phyloP scores from a whole-genome alignment of 2,113 vertebrate genomes.

The Tiliqua scincoides region DNA sequence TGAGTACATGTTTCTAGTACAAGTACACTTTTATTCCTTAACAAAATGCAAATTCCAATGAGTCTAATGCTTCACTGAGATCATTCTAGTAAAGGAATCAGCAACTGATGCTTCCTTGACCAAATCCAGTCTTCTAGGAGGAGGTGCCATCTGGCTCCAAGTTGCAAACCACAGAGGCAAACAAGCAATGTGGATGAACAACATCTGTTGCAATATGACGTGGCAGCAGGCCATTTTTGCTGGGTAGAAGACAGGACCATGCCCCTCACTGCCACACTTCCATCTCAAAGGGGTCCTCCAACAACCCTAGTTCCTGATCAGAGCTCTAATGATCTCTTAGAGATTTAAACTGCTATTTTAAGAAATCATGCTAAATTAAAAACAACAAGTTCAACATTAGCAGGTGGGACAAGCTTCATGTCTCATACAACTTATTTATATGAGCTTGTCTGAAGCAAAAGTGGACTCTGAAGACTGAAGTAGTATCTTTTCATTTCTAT shows the following conservation, averaged over 20 bases:
- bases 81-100: neutral
- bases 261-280: neutral
- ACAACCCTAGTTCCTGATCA: neutral
- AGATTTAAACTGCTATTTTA: neutral
- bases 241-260: neutral
- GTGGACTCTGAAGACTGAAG: neutral
- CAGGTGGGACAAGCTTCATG: neutral
- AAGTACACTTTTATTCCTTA: neutral
- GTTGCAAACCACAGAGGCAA: neutral
- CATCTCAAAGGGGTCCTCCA: neutral
- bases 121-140: neutral
- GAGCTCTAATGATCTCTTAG: neutral
- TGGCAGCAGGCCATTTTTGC: neutral
- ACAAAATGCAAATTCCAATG: neutral
- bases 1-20: too few relatives aligned
- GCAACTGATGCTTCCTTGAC: neutral
- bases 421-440: neutral
- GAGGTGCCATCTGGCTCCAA: neutral
- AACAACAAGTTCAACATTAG: neutral
- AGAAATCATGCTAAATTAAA: neutral
- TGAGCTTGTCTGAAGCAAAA: neutral
- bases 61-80: neutral
- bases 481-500: neutral
- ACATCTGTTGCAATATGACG: neutral
- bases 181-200: neutral